Evolutionary conservation across 1,140 invertebrate genomes (phyloP).

Genomic region (Drosophila punjabiensis): DNA sequence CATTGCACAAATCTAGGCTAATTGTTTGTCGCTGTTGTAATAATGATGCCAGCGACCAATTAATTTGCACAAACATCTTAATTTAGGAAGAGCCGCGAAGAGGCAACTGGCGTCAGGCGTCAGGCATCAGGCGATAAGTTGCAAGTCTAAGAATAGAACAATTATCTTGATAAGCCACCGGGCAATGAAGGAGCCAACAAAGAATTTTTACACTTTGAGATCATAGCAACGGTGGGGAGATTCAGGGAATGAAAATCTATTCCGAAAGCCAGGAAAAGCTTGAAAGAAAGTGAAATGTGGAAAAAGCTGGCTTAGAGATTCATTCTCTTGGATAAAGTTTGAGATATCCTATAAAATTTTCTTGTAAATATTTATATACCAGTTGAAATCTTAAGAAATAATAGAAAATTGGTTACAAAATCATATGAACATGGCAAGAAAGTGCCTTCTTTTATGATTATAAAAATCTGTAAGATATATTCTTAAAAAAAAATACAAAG

Average conservation of each 20-base stretch:
- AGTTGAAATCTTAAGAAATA: neutral
- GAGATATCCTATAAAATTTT: too few species aligned
- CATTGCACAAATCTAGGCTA: constrained; percentile 75
- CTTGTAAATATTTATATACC: neutral
- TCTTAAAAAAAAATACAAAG: neutral
- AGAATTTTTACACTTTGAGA: neutral
- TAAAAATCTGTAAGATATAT: neutral
- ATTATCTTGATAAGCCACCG: constrained; percentile 43
- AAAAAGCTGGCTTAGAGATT: neutral
- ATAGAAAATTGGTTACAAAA: neutral
- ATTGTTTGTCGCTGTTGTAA: constrained; percentile 83
- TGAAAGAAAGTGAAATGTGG: neutral
- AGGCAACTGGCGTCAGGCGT: neutral
- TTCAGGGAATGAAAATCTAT: neutral
- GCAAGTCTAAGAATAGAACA: constrained; percentile 42
- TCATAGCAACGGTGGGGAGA: neutral
- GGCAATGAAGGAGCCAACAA: neutral
- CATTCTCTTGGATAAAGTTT: too few species aligned
- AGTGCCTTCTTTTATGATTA: neutral
- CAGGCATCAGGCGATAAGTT: constrained; percentile 14
- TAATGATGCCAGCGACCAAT: constrained; percentile 83
- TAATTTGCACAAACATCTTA: constrained; percentile 84
- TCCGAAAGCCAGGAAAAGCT: neutral
- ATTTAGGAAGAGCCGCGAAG: constrained; percentile 66
- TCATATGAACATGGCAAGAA: neutral